phyloP scores from a whole-genome alignment of 2,113 vertebrate genomes.

The Equus quagga region DNA sequence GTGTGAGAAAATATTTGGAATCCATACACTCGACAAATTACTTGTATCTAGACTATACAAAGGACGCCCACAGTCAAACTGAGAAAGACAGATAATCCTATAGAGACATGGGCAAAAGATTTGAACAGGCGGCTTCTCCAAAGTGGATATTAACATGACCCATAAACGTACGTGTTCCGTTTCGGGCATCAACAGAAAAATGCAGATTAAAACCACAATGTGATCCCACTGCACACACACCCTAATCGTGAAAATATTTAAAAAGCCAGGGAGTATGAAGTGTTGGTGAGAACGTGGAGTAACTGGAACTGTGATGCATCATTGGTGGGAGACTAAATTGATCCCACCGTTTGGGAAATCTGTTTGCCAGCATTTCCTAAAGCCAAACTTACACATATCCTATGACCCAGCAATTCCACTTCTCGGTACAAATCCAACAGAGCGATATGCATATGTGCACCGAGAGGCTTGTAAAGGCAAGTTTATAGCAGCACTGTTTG shows the following conservation, averaged over 20 bases:
- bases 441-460: neutral
- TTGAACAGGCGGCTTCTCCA: neutral
- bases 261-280: neutral
- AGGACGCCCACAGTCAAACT: neutral
- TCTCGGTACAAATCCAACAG: slow-evolving; percentile 52
- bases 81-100: neutral
- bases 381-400: neutral
- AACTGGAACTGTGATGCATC: neutral
- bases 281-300: neutral
- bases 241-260: neutral
- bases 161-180: neutral
- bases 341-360: neutral
- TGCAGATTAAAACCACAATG: neutral
- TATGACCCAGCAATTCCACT: neutral
- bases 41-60: neutral
- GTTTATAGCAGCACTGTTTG: neutral
- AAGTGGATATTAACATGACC: neutral
- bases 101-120: neutral
- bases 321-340: neutral
- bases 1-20: neutral
- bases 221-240: neutral
- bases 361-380: neutral
- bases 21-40: neutral
- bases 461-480: slow-evolving; percentile 26
- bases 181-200: neutral